phyloP scores from a whole-genome alignment of 2,797 vertebrate genomes.

The Mallotus villosus region DNA sequence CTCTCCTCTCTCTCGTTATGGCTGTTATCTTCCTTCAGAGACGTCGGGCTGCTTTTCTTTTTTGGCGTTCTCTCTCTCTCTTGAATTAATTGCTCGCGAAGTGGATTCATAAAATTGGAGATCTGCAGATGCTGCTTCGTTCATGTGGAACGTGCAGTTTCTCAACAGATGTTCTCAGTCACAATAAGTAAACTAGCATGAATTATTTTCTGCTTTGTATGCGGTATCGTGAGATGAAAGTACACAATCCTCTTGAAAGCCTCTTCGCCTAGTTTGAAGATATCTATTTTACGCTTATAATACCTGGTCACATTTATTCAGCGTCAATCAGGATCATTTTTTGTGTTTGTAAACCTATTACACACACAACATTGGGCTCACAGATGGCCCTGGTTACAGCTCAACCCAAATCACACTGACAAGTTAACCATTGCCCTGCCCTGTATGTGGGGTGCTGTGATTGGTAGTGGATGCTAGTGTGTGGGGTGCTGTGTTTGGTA shows the following conservation, averaged over 20 bases:
- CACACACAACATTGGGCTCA: constrained; percentile 1
- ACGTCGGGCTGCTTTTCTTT: constrained; percentile 51
- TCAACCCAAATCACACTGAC: constrained; percentile 17
- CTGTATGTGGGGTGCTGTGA: no score
- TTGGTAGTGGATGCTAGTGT: no score
- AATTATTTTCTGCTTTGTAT: constrained; percentile 26
- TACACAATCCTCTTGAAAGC: constrained; percentile 25
- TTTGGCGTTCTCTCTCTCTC: constrained; percentile 55
- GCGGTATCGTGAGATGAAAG: constrained; percentile 25
- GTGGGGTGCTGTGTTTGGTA: not conserved
- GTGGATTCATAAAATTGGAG: constrained; percentile 60
- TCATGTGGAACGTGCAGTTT: constrained; percentile 53
- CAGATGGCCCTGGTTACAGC: constrained; percentile 1
- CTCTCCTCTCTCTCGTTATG: no score
- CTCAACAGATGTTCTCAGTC: constrained; percentile 60
- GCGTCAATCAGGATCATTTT: not conserved
- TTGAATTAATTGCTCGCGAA: constrained; percentile 61
- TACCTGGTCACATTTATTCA: constrained; percentile 12
- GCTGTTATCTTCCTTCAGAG: constrained; percentile 55
- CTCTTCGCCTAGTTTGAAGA: constrained; percentile 9
- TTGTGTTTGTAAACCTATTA: constrained; percentile 9
- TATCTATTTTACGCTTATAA: not conserved
- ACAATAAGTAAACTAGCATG: constrained; percentile 44
- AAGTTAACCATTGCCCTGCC: constrained; percentile 8
- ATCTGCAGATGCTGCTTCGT: constrained; percentile 61